Evolutionary conservation across 1,140 invertebrate species (phyloP), one percentile per base, ranked within the genome.

Genomic region (Brachionus calyciflorus): DNA sequence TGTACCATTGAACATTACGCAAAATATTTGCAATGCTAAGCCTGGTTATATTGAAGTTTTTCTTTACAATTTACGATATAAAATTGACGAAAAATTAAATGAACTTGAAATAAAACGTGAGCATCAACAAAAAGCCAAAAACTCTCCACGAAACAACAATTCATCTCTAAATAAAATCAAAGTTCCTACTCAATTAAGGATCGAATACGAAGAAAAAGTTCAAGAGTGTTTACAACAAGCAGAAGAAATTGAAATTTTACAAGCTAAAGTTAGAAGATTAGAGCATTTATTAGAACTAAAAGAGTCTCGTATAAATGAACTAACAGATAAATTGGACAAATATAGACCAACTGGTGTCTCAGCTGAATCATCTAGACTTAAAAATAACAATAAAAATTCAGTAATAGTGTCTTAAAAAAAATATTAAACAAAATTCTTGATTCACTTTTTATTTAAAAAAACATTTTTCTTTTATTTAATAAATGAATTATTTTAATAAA

Each of bases 211-310:
- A 77, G 82, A 84, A 76, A 83, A 82, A 77, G 80, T 79, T 26
- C 80, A 83, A 46, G 82, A 84, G 78, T 80, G 81, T 77, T 65
- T 82, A 9, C 81, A 81, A 26, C 82, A 82, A 77, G 82, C 83
- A 21, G 83, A 84, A 79, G 82, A 82, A 33, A 82, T 83, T 26
- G 79, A 81, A 79, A 82, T 84, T 75, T 51, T 48, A 26, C 76
- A 83, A 49, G 82, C 81, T 0, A 84, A 84, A 77, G 78, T 84
- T 30, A 76, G 80, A 26, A 78, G 82, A 10, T 60, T 85, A 41
- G 84, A 85, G 46, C 82, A 84, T 63, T 78, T 85, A 10, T 68
- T 84, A 10, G 81, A 84, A 49, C 63, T 85, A 21, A 85, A 85
- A 75, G 83, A 85, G 77, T 78, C 82, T 6, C 77, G 82, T 49